phyloP scores from a whole-genome alignment of 2,888 invertebrate genomes.

The Trichogramma dendrolimi region DNA sequence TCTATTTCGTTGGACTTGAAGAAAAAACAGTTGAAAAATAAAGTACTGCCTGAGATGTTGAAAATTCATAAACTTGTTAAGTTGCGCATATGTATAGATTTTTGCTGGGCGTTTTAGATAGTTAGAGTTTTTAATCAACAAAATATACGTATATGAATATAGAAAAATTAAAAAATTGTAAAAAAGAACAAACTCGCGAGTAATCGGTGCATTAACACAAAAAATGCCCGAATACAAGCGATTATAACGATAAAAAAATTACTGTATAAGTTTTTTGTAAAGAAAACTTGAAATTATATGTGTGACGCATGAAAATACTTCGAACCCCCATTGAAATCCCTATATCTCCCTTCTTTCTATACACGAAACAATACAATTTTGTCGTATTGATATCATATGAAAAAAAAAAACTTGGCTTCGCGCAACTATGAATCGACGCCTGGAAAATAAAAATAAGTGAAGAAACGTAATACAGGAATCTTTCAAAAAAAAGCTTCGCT shows the following conservation, averaged over 20 bases:
- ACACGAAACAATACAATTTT: too few relatives aligned
- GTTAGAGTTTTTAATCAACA: slow-evolving; percentile 15
- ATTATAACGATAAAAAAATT: too few relatives aligned
- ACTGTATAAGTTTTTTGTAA: too few relatives aligned
- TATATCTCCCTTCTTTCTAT: slow-evolving; percentile 12
- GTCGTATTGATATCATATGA: neutral
- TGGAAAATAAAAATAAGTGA: slow-evolving; percentile 8
- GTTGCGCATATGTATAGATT: slow-evolving; percentile 17
- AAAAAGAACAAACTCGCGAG: too few relatives aligned
- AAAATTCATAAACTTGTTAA: slow-evolving; percentile 23
- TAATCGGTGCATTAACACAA: too few relatives aligned
- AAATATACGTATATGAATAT: neutral
- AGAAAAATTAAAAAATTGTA: too few relatives aligned
- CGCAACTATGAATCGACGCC: slow-evolving; percentile 22
- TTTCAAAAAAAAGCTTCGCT: slow-evolving; percentile 3
- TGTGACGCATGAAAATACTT: too few relatives aligned
- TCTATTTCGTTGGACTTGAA: neutral
- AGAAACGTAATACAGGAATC: slow-evolving; percentile 1
- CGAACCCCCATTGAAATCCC: too few relatives aligned
- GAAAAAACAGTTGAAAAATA: slow-evolving; percentile 23
- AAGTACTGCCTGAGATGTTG: slow-evolving; percentile 24
- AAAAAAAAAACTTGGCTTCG: slow-evolving; percentile 19
- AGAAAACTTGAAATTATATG: too few relatives aligned
- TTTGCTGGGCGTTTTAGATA: slow-evolving; percentile 16
- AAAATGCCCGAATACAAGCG: too few relatives aligned